Evolutionary conservation across 2,113 vertebrate species (phyloP).

Genomic region (Podiceps cristatus): DNA sequence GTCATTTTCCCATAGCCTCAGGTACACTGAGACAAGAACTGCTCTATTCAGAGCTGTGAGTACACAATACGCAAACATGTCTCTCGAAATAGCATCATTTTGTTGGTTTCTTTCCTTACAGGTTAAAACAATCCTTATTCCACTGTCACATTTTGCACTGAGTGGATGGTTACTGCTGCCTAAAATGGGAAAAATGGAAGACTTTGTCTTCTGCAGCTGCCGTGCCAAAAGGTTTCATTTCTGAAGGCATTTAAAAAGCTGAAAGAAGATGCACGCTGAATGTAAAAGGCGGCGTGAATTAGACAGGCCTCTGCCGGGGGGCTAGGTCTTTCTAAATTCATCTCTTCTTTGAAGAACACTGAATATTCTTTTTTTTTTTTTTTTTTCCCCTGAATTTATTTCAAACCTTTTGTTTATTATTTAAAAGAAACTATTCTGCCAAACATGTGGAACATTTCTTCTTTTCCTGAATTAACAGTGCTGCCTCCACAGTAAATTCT

Average conservation of each 20-base stretch:
- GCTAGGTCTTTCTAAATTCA: background rate
- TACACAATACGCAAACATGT: background rate
- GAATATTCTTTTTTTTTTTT: background rate
- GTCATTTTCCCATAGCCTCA: conserved; percentile 2
- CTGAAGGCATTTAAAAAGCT: background rate
- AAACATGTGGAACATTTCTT: background rate
- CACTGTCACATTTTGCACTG: background rate
- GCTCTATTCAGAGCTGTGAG: background rate
- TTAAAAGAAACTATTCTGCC: background rate
- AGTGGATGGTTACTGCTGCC: background rate
- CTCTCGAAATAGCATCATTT: background rate
- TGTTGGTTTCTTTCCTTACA: background rate
- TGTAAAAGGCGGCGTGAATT: conserved; percentile 17
- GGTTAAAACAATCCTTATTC: background rate
- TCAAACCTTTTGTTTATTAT: conserved; percentile 2
- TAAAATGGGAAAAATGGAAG: conserved; percentile 27
- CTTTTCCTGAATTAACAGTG: background rate
- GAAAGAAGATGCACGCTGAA: conserved; percentile 7
- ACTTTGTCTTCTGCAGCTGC: conserved; percentile 35
- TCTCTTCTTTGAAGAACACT: background rate
- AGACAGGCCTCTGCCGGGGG: background rate
- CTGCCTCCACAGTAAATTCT: background rate
- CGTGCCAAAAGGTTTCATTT: conserved; percentile 13
- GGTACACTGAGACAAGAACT: background rate
- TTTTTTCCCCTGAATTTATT: conserved; percentile 9